Conservation (phyloP, 2,888 invertebrate species). For the Tipula lateralis region DNA sequence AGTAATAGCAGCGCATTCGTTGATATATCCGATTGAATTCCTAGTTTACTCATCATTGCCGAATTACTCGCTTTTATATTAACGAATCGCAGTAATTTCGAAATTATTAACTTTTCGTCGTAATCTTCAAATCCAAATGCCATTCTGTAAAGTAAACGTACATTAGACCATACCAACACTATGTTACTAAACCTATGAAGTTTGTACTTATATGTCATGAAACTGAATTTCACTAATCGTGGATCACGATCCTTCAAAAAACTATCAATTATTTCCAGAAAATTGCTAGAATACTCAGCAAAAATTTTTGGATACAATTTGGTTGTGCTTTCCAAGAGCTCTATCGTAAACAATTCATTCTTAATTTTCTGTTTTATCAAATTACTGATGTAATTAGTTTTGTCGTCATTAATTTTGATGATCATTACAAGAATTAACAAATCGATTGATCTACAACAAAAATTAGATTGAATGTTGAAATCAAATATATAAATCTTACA, state of each 20-base stretch:
- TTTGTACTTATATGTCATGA: constrained; percentile 52
- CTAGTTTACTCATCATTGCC: background rate
- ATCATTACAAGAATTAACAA: constrained; percentile 61
- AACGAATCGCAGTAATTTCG: constrained; percentile 37
- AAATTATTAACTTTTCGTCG: constrained; percentile 44
- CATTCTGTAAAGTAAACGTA: constrained; percentile 37
- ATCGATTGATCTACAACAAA: constrained; percentile 57
- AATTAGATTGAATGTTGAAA: background rate
- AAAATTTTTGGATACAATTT: constrained; percentile 54
- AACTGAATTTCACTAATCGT: constrained; percentile 55
- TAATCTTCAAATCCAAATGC: constrained; percentile 43
- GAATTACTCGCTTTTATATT: background rate
- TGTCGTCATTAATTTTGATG: constrained; percentile 57
- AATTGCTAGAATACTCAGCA: constrained; percentile 53
- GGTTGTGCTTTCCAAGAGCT: constrained; percentile 55
- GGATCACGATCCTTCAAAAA: constrained; percentile 53
- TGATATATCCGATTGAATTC: constrained; percentile 38
- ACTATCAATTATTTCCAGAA: constrained; percentile 55
- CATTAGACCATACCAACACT: too few species aligned
- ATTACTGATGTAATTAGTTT: constrained; percentile 58
- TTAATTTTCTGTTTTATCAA: constrained; percentile 60
- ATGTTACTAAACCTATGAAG: background rate
- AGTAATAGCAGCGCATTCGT: constrained; percentile 43
- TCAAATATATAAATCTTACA: background rate
- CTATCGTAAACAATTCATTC: constrained; percentile 55